Evolutionary conservation across 64 coral and sea anemone species (phyloP).

Genomic region (Hydrozoanthus tunicans): DNA sequence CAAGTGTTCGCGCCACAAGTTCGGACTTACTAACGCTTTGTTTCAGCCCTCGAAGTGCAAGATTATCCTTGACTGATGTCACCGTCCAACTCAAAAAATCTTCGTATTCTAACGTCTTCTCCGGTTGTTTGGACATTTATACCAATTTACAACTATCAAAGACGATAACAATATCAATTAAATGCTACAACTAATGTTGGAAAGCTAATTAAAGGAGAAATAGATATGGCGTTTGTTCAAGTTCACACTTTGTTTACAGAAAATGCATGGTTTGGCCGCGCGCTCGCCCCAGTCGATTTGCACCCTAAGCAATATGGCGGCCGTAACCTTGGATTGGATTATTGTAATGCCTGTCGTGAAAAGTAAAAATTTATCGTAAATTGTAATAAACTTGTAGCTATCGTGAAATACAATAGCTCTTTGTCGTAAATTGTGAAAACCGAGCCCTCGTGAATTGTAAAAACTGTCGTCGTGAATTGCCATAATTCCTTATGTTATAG

Average conservation of each 20-base stretch:
- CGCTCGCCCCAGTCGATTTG: conserved; percentile 61
- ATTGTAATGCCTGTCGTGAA: background rate
- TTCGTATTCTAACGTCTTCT: conserved; percentile 73
- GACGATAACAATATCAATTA: conserved; percentile 19
- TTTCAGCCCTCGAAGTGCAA: conserved; percentile 60
- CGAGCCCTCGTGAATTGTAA: too few relatives aligned
- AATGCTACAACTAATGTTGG: conserved; percentile 43
- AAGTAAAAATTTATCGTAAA: too few relatives aligned
- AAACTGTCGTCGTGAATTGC: too few relatives aligned
- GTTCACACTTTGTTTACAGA: conserved; percentile 50
- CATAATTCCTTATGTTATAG: too few relatives aligned
- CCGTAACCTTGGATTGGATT: conserved; percentile 19
- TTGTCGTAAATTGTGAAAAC: too few relatives aligned
- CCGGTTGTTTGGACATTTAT: conserved; percentile 56
- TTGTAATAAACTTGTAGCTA: too few relatives aligned
- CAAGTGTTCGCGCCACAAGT: conserved; percentile 66
- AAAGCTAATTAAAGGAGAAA: conserved; percentile 55
- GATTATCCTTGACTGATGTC: conserved; percentile 71
- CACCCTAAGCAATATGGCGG: conserved; percentile 57
- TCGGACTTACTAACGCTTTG: conserved; percentile 55
- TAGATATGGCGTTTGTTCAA: conserved; percentile 47
- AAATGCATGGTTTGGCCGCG: conserved; percentile 63
- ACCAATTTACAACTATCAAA: conserved; percentile 24
- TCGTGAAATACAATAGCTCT: too few relatives aligned
- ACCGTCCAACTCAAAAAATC: conserved; percentile 73